Base-by-base conservation (phyloP, 2,113 vertebrate species). In the Pipa parva region DNA sequence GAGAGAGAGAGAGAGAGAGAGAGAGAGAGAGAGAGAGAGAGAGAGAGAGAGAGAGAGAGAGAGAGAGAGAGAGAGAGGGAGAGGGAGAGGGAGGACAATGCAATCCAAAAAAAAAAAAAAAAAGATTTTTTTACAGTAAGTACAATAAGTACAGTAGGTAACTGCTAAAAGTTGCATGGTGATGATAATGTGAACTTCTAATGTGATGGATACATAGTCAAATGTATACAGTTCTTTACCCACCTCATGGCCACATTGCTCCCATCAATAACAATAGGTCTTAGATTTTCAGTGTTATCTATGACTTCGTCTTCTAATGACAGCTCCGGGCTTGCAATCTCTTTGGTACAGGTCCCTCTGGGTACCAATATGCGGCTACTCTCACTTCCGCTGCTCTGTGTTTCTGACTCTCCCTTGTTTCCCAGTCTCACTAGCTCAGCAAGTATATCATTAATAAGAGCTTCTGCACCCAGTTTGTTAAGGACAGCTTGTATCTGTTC, bases 201-300 rank as follows among this genome's bases (percentile, higher is more conserved):
- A n/a, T n/a, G n/a, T n/a, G n/a, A n/a, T n/a, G n/a, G n/a, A n/a
- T n/a, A n/a, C n/a, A n/a, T 36, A 7, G 7, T 36, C 13, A 6
- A 42, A 31, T 62, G 69, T 73, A 9, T 64, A 45, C 48, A 33
- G 54, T 26, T 0, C 39, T 24, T 10, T 13, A 66, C 80, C 76
- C 86, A 98, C 97, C 97, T 99, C 97, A 99, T 98, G 63, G 97
- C 97, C 56, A 99, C 95, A 50, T 99, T 99, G 71, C 95, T 98
- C 75, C 95, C 96, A 73, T 99, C 96, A 50, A 99, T 92, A 73
- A 99, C 96, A 60, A 99, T 83, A 29, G 95, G 94, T 72, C 96
- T 88, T 75, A 99, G 85, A 83, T 97, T 98, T 73, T 98, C 94
- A 70, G 78, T 92, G 45, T 78, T 89, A 76, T 97, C 95, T 59